phyloP scores from a whole-genome alignment of 2,888 invertebrate species.

The Meloe dianella region DNA sequence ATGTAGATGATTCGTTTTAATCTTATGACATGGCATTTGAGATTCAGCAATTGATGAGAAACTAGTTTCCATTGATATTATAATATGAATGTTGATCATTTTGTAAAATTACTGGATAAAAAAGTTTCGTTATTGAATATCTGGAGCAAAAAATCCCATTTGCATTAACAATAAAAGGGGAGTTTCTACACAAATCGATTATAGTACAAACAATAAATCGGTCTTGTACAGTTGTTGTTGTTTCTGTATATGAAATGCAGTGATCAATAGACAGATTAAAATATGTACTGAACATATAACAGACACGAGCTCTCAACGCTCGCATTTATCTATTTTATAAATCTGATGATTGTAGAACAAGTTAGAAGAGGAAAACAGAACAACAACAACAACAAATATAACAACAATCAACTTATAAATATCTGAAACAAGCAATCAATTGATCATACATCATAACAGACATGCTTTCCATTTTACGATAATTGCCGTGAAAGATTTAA shows the following conservation, averaged over 20 bases:
- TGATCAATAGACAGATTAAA: too few relatives aligned
- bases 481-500: constrained; percentile 6
- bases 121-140: not conserved
- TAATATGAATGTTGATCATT: not conserved
- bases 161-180: not conserved
- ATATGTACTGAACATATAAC: not conserved
- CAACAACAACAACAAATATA: not conserved
- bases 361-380: not conserved
- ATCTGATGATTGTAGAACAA: not conserved
- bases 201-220: too few relatives aligned
- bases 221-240: too few relatives aligned
- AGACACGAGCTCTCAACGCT: constrained; percentile 4
- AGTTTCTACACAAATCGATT: too few relatives aligned
- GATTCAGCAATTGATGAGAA: not conserved
- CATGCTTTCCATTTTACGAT: constrained; percentile 3
- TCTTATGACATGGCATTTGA: constrained; percentile 3
- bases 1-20: constrained; percentile 15
- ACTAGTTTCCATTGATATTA: not conserved
- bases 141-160: not conserved
- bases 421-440: not conserved
- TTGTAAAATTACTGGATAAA: not conserved
- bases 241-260: too few relatives aligned
- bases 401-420: not conserved
- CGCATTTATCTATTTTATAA: not conserved
- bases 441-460: not conserved